Percentiles rank a stretch among this genome's conserved stretches.
Conservation (phyloP, 2,797 vertebrate genomes). For the Sitta carolinensis region DNA sequence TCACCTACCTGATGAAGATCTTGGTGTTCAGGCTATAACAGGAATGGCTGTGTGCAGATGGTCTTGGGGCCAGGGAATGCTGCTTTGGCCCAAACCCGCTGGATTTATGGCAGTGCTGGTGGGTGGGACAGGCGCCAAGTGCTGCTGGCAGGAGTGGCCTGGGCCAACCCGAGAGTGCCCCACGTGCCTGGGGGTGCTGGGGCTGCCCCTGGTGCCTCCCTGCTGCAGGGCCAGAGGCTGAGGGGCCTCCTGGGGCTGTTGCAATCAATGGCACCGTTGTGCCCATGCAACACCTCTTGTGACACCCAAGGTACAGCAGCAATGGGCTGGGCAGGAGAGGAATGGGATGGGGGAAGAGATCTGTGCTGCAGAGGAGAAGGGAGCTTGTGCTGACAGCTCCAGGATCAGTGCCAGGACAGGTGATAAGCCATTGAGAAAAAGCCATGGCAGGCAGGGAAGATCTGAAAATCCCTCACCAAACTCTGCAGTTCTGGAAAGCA, state of each 20-base stretch:
- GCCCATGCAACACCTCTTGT: background rate
- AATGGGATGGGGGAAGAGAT: background rate
- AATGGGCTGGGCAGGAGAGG: background rate
- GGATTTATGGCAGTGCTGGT: no score
- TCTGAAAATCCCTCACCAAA: no score
- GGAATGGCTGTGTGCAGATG: background rate
- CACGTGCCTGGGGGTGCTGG: no score
- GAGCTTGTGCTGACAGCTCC: background rate
- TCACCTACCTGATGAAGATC: background rate
- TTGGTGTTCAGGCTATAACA: background rate
- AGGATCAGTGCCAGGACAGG: background rate
- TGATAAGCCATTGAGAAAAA: background rate
- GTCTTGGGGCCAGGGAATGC: no score
- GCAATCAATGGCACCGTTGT: background rate
- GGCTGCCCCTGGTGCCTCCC: background rate
- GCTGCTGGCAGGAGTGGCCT: no score
- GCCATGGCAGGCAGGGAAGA: no score
- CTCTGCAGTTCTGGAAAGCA: no score
- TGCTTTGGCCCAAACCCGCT: no score
- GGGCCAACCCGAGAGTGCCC: no score
- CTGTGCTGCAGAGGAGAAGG: background rate
- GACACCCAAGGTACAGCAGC: accelerated
- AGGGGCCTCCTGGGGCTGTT: background rate
- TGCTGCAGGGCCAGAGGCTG: background rate
- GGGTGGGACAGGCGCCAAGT: no score